Conservation (phyloP, 2,113 vertebrate species). For the Meriones unguiculatus region DNA sequence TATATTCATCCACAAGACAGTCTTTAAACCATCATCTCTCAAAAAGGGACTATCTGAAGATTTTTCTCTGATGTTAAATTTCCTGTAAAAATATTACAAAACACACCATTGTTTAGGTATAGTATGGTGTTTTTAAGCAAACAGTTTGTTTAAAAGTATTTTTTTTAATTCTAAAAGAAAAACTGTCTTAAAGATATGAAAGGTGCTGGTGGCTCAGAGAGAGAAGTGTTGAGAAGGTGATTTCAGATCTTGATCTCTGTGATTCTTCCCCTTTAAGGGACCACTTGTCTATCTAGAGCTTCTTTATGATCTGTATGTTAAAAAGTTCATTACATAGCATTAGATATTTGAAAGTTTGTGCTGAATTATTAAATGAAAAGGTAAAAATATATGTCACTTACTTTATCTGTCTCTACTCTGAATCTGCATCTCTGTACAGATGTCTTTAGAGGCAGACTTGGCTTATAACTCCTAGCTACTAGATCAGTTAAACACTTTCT, state of each 20-base stretch:
- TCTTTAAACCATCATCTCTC: not conserved
- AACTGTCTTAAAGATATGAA: not conserved
- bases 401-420: not conserved
- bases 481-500: not conserved
- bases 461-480: not conserved
- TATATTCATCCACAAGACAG: not conserved
- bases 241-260: not conserved
- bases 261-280: not conserved
- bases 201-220: not conserved
- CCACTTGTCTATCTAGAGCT: not conserved
- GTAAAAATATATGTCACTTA: not conserved
- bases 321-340: not conserved
- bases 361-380: not conserved
- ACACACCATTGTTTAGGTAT: not conserved
- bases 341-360: conserved; percentile 33
- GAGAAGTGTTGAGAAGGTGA: not conserved
- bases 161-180: not conserved
- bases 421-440: not conserved
- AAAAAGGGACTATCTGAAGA: not conserved
- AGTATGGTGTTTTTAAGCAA: not conserved
- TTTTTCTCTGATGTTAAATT: conserved; percentile 2
- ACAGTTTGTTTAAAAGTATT: not conserved
- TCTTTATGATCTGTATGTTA: not conserved
- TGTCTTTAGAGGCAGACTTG: not conserved
- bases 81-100: not conserved